phyloP scores from a whole-genome alignment of 2,888 invertebrate genomes.

The Pristionchus mayeri region DNA sequence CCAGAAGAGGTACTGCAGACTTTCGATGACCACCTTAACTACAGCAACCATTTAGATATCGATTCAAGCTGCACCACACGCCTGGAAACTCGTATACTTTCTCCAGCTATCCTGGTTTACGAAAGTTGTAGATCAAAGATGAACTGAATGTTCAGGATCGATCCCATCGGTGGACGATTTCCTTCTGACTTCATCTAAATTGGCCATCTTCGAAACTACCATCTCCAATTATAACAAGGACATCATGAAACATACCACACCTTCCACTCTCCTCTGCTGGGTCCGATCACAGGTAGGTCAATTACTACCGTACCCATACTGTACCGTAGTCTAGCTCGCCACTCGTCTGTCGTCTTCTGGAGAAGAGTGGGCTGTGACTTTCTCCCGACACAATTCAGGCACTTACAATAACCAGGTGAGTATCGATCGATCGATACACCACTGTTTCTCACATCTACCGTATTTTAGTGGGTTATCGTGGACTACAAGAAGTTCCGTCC shows the following conservation, averaged over 20 bases:
- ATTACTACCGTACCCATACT: not conserved
- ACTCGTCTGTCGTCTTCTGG: slow-evolving; percentile 61
- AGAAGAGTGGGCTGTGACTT: slow-evolving; percentile 64
- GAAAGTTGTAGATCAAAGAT: slow-evolving; percentile 6
- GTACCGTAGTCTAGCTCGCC: slow-evolving; percentile 51
- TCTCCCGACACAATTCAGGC: slow-evolving; percentile 85
- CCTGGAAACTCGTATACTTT: slow-evolving; percentile 74
- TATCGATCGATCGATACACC: not conserved
- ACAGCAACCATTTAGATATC: slow-evolving; percentile 46
- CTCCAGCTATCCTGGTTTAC: slow-evolving; percentile 74
- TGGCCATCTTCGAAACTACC: slow-evolving; percentile 85
- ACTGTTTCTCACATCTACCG: not conserved
- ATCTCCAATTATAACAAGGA: slow-evolving; percentile 85
- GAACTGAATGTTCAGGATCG: slow-evolving; percentile 56
- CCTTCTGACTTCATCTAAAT: slow-evolving; percentile 67
- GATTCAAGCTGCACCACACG: slow-evolving; percentile 57
- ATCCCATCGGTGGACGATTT: slow-evolving; percentile 74
- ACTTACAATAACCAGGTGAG: slow-evolving; percentile 85
- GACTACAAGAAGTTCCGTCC: slow-evolving; percentile 83
- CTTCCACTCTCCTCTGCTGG: slow-evolving; percentile 81
- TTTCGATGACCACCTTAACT: not conserved
- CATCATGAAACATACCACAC: slow-evolving; percentile 83
- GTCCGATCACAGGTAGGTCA: slow-evolving; percentile 84
- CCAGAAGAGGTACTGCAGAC: slow-evolving; percentile 78
- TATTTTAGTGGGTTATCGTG: slow-evolving; percentile 78